phyloP scores from a whole-genome alignment of 2,113 vertebrate species.

The Crotalus viridis region DNA sequence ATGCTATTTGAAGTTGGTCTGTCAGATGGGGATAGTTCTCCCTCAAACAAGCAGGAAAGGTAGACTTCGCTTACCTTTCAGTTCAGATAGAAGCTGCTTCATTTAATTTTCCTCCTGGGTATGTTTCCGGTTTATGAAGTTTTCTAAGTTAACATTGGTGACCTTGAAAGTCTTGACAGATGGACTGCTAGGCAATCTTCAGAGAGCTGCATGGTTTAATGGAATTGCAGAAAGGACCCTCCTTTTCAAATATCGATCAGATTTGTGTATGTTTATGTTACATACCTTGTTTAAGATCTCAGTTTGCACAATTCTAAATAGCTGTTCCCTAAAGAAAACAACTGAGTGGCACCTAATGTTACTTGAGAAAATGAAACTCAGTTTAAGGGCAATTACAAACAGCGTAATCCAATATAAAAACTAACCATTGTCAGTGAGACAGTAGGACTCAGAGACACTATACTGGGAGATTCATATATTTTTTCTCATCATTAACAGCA shows the following conservation, averaged over 20 bases:
- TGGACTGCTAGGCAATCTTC: background rate
- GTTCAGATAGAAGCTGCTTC: conserved; percentile 18
- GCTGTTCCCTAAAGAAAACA: background rate
- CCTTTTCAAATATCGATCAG: background rate
- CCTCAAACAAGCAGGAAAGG: conserved; percentile 10
- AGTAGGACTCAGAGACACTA: background rate
- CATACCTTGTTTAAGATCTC: background rate
- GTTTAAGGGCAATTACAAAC: background rate
- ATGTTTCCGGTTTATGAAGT: conserved; percentile 4
- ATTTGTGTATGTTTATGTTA: background rate
- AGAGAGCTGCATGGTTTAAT: background rate
- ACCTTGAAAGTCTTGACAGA: conserved; percentile 22
- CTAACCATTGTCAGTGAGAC: background rate
- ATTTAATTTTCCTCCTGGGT: conserved; percentile 16
- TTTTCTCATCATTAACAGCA: background rate
- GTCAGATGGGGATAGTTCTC: conserved; percentile 4
- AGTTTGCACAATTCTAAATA: background rate
- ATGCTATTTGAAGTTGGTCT: background rate
- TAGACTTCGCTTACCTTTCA: background rate
- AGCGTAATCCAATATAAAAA: background rate
- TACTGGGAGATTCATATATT: background rate
- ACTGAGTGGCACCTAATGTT: background rate
- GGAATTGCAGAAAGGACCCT: background rate
- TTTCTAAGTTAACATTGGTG: background rate
- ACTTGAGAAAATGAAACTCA: background rate